Evolutionary conservation across 2,888 invertebrate genomes (phyloP).

Genomic region (Troides aeacus): DNA sequence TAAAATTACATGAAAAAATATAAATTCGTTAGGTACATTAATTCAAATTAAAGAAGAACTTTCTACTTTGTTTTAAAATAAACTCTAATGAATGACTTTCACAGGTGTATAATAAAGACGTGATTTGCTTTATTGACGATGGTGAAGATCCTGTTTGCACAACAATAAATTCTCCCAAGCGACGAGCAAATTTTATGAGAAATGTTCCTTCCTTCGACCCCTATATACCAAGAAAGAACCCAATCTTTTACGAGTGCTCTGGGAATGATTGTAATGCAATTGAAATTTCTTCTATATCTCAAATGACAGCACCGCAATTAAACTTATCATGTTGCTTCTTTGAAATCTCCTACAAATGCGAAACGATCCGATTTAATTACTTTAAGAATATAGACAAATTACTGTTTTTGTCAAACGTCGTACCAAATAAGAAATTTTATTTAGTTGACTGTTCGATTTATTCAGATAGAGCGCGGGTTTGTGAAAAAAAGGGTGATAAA

Average conservation of each 20-base stretch:
- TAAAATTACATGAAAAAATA: too few species aligned
- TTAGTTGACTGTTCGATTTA: conserved; percentile 67
- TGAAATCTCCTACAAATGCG: conserved; percentile 46
- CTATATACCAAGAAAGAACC: conserved; percentile 57
- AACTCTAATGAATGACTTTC: conserved; percentile 35
- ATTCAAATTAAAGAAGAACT: neutral
- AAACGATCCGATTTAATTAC: conserved; percentile 55
- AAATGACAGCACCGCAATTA: conserved; percentile 48
- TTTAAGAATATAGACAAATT: conserved; percentile 65
- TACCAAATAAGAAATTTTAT: conserved; percentile 57
- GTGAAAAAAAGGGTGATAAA: conserved; percentile 53
- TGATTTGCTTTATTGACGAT: conserved; percentile 57
- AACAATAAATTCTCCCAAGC: conserved; percentile 37
- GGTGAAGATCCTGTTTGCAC: conserved; percentile 51
- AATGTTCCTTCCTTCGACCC: conserved; percentile 62
- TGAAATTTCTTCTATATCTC: conserved; percentile 51
- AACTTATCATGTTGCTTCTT: conserved; percentile 52
- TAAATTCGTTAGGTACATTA: too few species aligned
- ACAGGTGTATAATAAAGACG: conserved; percentile 64
- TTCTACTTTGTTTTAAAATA: neutral
- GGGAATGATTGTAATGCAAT: conserved; percentile 47
- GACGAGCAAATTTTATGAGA: conserved; percentile 39
- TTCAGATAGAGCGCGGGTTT: conserved; percentile 57
- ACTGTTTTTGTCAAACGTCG: conserved; percentile 54
- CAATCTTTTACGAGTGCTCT: conserved; percentile 56